Evolutionary conservation across 64 coral and sea anemone genomes (phyloP), one percentile per base, ranked within the genome.

Genomic region (Montipora sp.): DNA sequence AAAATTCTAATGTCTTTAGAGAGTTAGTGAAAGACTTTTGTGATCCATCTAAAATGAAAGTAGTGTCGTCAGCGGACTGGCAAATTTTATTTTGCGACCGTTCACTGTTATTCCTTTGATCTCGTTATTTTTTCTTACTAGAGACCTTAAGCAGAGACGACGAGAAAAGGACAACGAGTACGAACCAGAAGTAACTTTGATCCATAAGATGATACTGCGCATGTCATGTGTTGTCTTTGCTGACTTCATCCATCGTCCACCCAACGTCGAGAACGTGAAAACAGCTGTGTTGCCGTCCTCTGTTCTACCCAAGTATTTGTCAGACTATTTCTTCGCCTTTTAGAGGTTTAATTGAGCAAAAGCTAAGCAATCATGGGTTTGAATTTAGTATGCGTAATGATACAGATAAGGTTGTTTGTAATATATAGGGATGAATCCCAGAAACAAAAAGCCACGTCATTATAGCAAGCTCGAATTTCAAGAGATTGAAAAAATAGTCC

Each of bases 211-310:
- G 48, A 22, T 57, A 7, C 49, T 80, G 7, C 16, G 77, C 51
- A 80, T 80, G 77, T 80, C 77, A 80, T 53, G 77, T 53, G 10
- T 80, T 80, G 49, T 57, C 48, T 23, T 80, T 16, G 49, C 48
- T 57, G 77, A 80, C 15, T 15, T 80, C 48, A 55, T 8, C 24
- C 48, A 51, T 80, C 2, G 21, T 80, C 18, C 7, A 10, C 36
- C 73, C 73, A 45, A 27, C 73, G 73, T 75, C 73, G 36, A 75
- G 73, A 75, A 75, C 73, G 73, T 75, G 73, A 46, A 43, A 75
- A 75, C n/a, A 46, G 23, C 36, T 75, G 73, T 75, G 23, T 75
- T 75, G 73, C 4, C 73, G 73, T 75, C 10, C 73, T 75, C 23
- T 75, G 73, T 11, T 14, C 24, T 75, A 43, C 73, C 43, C 45